Evolutionary conservation across 2,113 vertebrate species (phyloP), one percentile per base, ranked within the genome.

Genomic region (Eidolon helvum): DNA sequence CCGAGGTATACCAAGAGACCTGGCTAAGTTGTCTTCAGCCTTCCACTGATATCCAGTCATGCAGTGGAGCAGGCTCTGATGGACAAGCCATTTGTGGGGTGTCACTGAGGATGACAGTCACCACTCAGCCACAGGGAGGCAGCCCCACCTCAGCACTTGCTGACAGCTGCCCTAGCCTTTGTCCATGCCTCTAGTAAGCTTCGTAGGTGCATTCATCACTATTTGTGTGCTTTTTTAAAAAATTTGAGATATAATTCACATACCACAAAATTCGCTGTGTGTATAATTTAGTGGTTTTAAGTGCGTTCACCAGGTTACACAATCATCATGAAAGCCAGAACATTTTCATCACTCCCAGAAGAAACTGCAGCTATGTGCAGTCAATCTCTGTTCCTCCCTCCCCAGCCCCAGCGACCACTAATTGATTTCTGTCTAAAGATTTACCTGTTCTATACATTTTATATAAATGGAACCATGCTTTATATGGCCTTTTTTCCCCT

Each of bases 1-100:
- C 6, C 38, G 45, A 77, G 53, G 30, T 48, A 6, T 5, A 12
- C 10, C 2, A 30, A 8, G 30, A 30, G 26, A 8, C 24, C 53
- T 61, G 22, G 1, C 15, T 1, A 0, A 19, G 30, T 9, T 53
- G 28, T 63, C 40, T 57, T 75, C 75, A 35, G 74, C 15, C 19
- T 11, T 24, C 11, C 2, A 26, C 0, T 0, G 50, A 40, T 30
- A 28, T 19, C 33, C 61, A 28, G 7, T 15, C 50, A 4, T 10
- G 16, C 16, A 28, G 2, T 26, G 3, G 43, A 35, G 11, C 38
- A 53, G 72, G 28, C n/a, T 59, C 21, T 48, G 35, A 35, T 10
- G 30, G 43, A 30, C 16, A 48, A 6, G 21, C 28, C 24, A 35
- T 14, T 2, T 43, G 11, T 5, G 5, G 38, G 33, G 78, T 53